These are phyloP conservation scores for Orchesella flavescens DNA, from an alignment of 2,888 invertebrate species.

Conservation along the genomic window DNA sequence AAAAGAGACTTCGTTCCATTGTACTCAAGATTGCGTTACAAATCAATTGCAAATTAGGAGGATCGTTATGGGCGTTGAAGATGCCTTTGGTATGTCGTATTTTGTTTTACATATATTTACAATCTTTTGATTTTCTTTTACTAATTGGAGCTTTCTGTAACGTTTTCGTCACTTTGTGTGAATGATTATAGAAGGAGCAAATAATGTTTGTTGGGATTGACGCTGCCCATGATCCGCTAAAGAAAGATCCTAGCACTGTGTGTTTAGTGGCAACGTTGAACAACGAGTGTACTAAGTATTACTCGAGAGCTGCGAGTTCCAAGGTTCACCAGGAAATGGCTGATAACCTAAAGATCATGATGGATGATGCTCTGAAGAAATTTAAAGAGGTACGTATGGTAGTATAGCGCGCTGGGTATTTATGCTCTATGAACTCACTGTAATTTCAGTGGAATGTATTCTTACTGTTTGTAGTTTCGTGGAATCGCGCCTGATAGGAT, in stretches of 20 bases:
- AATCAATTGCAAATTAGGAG: constrained; percentile 95
- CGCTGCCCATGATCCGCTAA: constrained; percentile 84
- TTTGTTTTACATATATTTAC: too few relatives aligned
- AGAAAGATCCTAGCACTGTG: constrained; percentile 81
- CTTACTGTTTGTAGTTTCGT: constrained; percentile 75
- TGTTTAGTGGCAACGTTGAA: constrained; percentile 88
- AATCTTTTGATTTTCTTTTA: too few relatives aligned
- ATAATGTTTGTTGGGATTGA: constrained; percentile 92
- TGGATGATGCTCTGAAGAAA: constrained; percentile 77
- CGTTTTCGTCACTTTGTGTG: too few relatives aligned
- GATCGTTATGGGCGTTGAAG: constrained; percentile 88
- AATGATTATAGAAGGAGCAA: constrained; percentile 74
- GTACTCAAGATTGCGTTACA: constrained; percentile 92
- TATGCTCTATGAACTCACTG: too few relatives aligned
- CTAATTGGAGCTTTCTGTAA: too few relatives aligned
- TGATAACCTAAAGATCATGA: constrained; percentile 67
- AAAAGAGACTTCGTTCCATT: constrained; percentile 83
- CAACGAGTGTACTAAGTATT: constrained; percentile 85
- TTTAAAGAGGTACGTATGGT: constrained; percentile 20
- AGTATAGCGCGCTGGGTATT: too few relatives aligned
- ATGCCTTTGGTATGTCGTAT: constrained; percentile 86
- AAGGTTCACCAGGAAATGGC: constrained; percentile 62
- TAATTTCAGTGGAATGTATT: too few relatives aligned
- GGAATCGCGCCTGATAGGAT: constrained; percentile 85
- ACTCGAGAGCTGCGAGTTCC: constrained; percentile 76